A percentile compares a stretch with the other conserved stretches of the same genome.
Evolutionary conservation across 2,113 vertebrate species (phyloP).

Genomic region (Cyprinodon brontotheroides): DNA sequence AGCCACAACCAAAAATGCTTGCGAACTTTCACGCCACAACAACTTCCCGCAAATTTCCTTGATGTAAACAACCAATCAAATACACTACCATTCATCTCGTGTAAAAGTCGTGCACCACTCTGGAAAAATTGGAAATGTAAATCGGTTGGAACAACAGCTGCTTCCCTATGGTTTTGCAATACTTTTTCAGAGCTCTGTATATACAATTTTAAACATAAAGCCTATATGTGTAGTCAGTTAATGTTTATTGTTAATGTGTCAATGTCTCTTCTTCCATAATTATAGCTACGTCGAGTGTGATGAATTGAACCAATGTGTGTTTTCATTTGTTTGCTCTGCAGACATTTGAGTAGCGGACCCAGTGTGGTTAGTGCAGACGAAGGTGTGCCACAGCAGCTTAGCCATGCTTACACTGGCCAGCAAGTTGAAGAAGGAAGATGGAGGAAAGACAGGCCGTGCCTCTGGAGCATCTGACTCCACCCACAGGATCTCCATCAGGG

Average conservation of each 20-base stretch:
- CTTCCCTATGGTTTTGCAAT: not conserved
- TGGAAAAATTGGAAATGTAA: too few relatives aligned
- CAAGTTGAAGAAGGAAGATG: conserved; percentile 95
- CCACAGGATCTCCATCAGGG: conserved; percentile 92
- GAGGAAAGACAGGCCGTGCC: conserved; percentile 84
- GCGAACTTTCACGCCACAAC: too few relatives aligned
- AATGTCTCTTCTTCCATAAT: not conserved
- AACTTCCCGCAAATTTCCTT: too few relatives aligned
- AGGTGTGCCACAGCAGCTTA: conserved; percentile 56
- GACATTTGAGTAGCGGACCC: conserved; percentile 41
- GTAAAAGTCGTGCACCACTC: too few relatives aligned
- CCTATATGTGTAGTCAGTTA: too few relatives aligned
- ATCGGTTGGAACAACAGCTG: too few relatives aligned
- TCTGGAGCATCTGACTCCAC: conserved; percentile 84
- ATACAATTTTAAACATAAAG: not conserved
- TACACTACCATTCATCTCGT: too few relatives aligned
- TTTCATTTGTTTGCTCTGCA: conserved; percentile 27
- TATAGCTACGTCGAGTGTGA: not conserved
- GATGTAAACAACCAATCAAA: too few relatives aligned
- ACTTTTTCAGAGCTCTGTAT: not conserved
- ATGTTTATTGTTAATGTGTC: not conserved
- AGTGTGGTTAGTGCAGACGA: conserved; percentile 39
- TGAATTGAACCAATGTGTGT: accelerated
- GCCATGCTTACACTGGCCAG: conserved; percentile 96
- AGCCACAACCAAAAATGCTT: too few relatives aligned